These are phyloP conservation scores for Agrilus planipennis DNA, from an alignment of 1,140 invertebrate species.

Conservation along the genomic window DNA sequence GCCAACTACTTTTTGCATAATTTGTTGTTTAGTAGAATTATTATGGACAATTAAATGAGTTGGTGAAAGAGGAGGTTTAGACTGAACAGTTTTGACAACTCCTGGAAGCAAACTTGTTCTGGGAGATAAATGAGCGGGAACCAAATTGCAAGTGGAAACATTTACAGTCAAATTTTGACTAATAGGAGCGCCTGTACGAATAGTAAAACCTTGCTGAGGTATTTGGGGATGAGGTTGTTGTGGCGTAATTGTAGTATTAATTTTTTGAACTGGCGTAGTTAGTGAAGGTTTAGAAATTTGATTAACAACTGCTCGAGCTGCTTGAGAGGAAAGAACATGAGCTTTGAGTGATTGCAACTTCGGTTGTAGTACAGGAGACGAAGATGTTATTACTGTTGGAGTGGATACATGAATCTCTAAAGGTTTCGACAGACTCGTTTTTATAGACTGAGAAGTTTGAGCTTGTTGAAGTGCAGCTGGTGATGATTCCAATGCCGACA, in stretches of 20 bases:
- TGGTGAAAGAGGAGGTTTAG: conserved; percentile 24
- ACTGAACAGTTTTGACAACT: conserved; percentile 23
- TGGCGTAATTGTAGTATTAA: conserved; percentile 1
- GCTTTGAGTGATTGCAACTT: conserved; percentile 39
- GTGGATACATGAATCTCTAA: conserved; percentile 9
- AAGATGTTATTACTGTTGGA: conserved; percentile 11
- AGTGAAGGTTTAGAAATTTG: conserved; percentile 15
- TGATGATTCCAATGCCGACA: conserved; percentile 15
- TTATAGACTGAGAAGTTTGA: too few species aligned
- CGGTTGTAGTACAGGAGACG: conserved; percentile 14
- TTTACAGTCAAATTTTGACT: conserved; percentile 23
- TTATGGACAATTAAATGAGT: conserved; percentile 15
- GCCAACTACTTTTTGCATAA: conserved; percentile 18
- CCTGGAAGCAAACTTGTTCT: conserved; percentile 14
- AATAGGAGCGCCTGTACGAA: conserved; percentile 14
- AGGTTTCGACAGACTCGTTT: too few species aligned
- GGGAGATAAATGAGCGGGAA: conserved; percentile 23
- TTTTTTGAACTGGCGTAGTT: too few species aligned
- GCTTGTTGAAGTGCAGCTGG: conserved; percentile 12
- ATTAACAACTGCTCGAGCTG: conserved; percentile 24
- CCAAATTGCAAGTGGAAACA: conserved; percentile 14
- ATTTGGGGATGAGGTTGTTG: conserved; percentile 5
- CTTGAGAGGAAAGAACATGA: conserved; percentile 37
- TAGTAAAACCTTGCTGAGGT: not conserved
- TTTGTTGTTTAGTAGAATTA: conserved; percentile 6